phyloP scores from a whole-genome alignment of 2,888 invertebrate species.

The Folsomia candida region DNA sequence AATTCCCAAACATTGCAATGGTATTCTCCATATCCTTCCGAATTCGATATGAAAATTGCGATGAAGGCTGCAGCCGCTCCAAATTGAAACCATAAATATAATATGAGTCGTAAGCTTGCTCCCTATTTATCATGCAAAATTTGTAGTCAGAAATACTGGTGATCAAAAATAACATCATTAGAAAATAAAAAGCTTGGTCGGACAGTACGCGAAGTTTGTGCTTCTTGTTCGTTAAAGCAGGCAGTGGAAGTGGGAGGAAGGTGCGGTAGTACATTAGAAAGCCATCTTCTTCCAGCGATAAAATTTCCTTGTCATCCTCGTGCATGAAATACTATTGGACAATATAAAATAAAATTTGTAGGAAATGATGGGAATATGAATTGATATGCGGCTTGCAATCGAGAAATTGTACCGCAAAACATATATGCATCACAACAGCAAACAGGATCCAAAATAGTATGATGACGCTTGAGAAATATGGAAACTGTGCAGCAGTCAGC shows the following conservation, averaged over 20 bases:
- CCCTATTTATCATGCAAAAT: too few relatives aligned
- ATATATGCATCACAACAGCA: not conserved
- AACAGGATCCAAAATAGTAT: not conserved
- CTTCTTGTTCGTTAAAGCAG: not conserved
- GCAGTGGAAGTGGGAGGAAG: conserved; percentile 8
- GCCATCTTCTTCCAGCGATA: not conserved
- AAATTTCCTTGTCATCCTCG: not conserved
- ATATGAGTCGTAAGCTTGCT: not conserved
- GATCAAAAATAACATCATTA: too few relatives aligned
- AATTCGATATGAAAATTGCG: conserved; percentile 3
- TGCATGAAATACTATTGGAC: not conserved
- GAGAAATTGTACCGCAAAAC: not conserved
- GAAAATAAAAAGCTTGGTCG: too few relatives aligned
- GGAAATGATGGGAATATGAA: not conserved
- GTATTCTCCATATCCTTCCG: conserved; percentile 1
- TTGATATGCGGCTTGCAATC: not conserved
- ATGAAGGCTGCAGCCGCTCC: not conserved
- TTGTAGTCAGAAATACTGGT: too few relatives aligned
- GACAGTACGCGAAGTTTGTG: not conserved
- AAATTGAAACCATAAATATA: conserved; percentile 14
- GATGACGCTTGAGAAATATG: not conserved
- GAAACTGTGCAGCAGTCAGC: not conserved
- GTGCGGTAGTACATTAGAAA: not conserved
- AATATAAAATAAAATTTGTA: not conserved
- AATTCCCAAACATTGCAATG: not conserved